phyloP scores from a whole-genome alignment of 2,888 invertebrate genomes.

The Galeopsomyia nigrocyanea region DNA sequence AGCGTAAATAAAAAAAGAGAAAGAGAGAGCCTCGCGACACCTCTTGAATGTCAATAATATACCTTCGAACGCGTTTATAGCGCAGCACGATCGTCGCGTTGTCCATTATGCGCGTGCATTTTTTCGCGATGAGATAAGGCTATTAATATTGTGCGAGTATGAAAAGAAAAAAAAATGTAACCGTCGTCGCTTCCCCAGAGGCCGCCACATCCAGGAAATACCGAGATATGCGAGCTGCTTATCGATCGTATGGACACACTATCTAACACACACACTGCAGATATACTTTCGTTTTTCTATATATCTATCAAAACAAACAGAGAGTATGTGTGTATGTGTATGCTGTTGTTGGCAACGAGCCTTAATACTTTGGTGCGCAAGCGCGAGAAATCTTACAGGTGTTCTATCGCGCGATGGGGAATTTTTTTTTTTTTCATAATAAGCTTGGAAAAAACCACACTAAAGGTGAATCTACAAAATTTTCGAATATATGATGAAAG shows the following conservation, averaged over 20 bases:
- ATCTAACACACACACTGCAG: not conserved
- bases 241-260: too few species aligned
- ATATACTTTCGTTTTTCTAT: not conserved
- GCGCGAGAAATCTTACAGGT: too few species aligned
- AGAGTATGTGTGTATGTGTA: too few species aligned
- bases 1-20: slow-evolving; percentile 47
- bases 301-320: not conserved
- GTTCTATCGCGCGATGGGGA: too few species aligned
- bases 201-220: slow-evolving; percentile 55
- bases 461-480: too few species aligned
- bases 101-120: not conserved
- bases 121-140: slow-evolving; percentile 48
- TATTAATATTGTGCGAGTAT: not conserved
- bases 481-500: too few species aligned
- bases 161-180: not conserved
- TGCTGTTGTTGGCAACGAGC: too few species aligned
- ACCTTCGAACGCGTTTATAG: slow-evolving; percentile 31
- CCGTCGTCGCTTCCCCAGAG: slow-evolving; percentile 13
- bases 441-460: too few species aligned
- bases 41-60: slow-evolving; percentile 50
- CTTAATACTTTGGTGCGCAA: too few species aligned
- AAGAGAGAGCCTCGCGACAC: slow-evolving; percentile 50
- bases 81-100: slow-evolving; percentile 3
- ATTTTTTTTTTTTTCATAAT: too few species aligned
- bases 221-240: not conserved